Base-by-base conservation (phyloP, 2,113 vertebrate species). In the Callopanchax toddi region DNA sequence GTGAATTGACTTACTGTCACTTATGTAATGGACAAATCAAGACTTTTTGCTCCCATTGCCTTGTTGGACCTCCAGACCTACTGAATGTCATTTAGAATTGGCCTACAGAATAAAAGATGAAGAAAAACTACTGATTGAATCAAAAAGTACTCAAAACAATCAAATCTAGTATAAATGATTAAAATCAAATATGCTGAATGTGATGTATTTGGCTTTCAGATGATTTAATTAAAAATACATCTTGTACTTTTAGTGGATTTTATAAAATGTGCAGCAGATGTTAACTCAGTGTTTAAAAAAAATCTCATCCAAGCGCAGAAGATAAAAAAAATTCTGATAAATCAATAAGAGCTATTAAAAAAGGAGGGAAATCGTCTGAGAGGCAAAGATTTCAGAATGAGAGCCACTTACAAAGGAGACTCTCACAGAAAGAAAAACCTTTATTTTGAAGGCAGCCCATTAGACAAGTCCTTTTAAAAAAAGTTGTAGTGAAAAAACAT, bases 331-430 rank as follows among this genome's bases (percentile, higher is more conserved):
- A 4, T 7, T 44, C 48, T 43, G 67, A 72, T 62, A 52, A 77
- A 64, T 79, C 61, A 61, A 68, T 71, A 55, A 67, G 49, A 57
- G 71, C n/a, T 2, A 44, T 8, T 12, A 58, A 81, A 80, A 82
- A 82, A 71, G 58, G 72, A 81, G 81, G 76, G 63, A 71, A 72
- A 60, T n/a, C 1, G 11, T 68, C 64, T 58, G 76, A 83, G 75
- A 29, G 74, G 74, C 45, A 58, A 48, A 74, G 56, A 60, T 0
- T 46, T 71, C 44, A 73, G 76, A 84, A 80, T 72, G 54, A 79
- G 68, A 65, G 62, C 44, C 42, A 46, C 74, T 32, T 5, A 69
- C 56, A 72, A 86, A 67, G 58, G 67, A 68, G 65, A 43, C 15
- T 44, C 54, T 71, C 11, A 36, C 40, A 74, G 57, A 74, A 80